Evolutionary conservation across 1,140 invertebrate species (phyloP).

Genomic region (Nylanderia fulva): DNA sequence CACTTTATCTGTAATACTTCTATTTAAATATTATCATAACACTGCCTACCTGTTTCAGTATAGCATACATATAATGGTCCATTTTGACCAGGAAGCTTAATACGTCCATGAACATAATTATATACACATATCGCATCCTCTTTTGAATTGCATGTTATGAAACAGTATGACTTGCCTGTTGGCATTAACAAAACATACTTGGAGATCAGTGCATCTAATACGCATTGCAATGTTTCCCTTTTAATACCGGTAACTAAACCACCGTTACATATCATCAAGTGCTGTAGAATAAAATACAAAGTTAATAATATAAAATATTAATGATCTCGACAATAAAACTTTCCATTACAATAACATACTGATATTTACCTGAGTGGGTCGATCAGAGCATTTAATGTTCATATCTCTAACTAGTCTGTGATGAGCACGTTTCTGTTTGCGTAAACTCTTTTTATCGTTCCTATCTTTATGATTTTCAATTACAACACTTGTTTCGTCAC

Average conservation of each 20-base stretch:
- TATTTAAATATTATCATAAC: background rate
- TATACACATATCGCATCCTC: conserved; percentile 86
- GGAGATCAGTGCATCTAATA: conserved; percentile 85
- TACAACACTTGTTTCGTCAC: background rate
- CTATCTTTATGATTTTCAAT: conserved; percentile 35
- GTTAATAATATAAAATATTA: conserved; percentile 30
- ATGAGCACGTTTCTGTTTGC: conserved; percentile 84
- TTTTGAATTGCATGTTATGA: conserved; percentile 87
- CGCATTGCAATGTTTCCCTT: conserved; percentile 87
- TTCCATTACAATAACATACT: background rate
- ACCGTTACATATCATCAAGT: conserved; percentile 90
- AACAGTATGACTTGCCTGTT: conserved; percentile 91
- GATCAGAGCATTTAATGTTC: conserved; percentile 80
- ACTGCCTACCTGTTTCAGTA: conserved; percentile 85
- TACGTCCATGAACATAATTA: conserved; percentile 86
- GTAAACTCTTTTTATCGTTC: conserved; percentile 76
- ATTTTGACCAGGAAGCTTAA: conserved; percentile 86
- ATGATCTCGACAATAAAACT: conserved; percentile 46
- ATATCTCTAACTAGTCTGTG: conserved; percentile 84
- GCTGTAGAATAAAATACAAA: conserved; percentile 81
- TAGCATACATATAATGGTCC: conserved; percentile 89
- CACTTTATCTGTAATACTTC: background rate
- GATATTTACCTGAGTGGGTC: conserved; percentile 82
- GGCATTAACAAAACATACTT: conserved; percentile 88
- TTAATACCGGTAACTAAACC: conserved; percentile 91